Percentiles rank a stretch among this genome's conserved stretches.
Conservation (phyloP, 2,113 vertebrate genomes). For the Corydoras maculifer region DNA sequence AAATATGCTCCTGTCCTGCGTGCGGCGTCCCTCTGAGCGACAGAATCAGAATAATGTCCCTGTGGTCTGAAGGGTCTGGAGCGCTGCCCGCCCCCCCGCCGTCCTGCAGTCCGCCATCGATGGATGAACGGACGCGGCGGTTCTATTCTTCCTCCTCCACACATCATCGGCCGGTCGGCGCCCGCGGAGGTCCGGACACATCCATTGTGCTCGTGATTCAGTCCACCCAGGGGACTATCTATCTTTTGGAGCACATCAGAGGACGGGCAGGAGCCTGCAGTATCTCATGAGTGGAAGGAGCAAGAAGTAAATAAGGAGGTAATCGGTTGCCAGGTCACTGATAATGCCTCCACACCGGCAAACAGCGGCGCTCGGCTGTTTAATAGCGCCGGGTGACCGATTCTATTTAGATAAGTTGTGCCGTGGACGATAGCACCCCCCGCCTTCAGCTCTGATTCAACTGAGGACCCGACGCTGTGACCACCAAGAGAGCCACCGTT, state of each 20-base stretch:
- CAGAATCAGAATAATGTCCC: too few species aligned
- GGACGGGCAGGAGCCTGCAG: slow-evolving; percentile 14
- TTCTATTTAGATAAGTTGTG: slow-evolving; percentile 45
- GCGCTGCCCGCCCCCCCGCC: too few species aligned
- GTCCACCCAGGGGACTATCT: slow-evolving; percentile 69
- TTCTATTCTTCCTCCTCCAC: slow-evolving; percentile 63
- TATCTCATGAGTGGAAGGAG: slow-evolving; percentile 22
- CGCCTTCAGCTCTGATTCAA: too few species aligned
- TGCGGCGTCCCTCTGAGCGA: too few species aligned
- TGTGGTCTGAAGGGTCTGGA: too few species aligned
- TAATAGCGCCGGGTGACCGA: slow-evolving; percentile 33
- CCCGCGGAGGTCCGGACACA: slow-evolving; percentile 63
- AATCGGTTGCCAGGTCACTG: slow-evolving; percentile 11
- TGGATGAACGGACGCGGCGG: slow-evolving; percentile 23
- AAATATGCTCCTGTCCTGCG: too few species aligned
- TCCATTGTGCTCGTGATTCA: slow-evolving; percentile 74
- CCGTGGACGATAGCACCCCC: slow-evolving; percentile 11
- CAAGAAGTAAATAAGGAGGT: slow-evolving; percentile 28
- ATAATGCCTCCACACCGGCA: slow-evolving; percentile 6
- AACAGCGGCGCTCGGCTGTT: slow-evolving; percentile 6
- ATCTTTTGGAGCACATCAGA: slow-evolving; percentile 54
- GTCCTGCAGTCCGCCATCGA: too few species aligned
- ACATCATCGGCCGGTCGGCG: slow-evolving; percentile 64
- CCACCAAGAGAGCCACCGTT: too few species aligned
- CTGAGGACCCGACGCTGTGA: too few species aligned